These are phyloP conservation scores for Laothoe populi DNA, from an alignment of 2,888 invertebrate genomes.

Conservation along the genomic window DNA sequence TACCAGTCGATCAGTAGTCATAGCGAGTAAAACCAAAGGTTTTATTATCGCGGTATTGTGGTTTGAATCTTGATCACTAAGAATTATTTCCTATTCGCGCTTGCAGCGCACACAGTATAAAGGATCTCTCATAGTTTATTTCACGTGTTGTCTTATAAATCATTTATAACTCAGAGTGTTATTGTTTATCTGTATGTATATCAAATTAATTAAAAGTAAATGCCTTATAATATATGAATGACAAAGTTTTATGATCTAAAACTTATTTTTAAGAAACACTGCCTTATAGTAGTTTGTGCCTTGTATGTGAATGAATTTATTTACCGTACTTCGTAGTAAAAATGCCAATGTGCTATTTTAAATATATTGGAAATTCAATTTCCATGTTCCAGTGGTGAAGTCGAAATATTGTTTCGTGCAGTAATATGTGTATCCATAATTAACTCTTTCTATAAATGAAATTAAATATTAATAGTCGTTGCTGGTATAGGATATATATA, in stretches of 20 bases:
- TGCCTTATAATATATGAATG: conserved; percentile 15
- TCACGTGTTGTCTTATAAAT: conserved; percentile 5
- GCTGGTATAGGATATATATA: not conserved
- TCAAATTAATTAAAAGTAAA: not conserved
- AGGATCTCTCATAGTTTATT: conserved; percentile 10
- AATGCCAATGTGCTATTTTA: not conserved
- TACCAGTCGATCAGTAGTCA: too few species aligned
- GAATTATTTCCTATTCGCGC: not conserved
- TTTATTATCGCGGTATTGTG: not conserved
- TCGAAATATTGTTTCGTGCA: not conserved
- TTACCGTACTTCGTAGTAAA: not conserved
- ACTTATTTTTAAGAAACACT: not conserved
- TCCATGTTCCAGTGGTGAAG: not conserved
- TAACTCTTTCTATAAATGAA: not conserved
- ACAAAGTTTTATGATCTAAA: not conserved
- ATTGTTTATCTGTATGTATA: conserved; percentile 3
- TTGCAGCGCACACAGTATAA: conserved; percentile 5
- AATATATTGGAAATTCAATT: not conserved
- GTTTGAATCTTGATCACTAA: not conserved
- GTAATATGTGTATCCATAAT: not conserved
- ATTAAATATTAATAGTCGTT: not conserved
- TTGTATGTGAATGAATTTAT: not conserved
- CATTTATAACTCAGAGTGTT: conserved; percentile 3
- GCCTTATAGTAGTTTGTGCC: conserved; percentile 8
- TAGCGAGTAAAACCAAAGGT: not conserved